Conservation (phyloP, 2,113 vertebrate genomes). For the Rhinolophus sinicus region DNA sequence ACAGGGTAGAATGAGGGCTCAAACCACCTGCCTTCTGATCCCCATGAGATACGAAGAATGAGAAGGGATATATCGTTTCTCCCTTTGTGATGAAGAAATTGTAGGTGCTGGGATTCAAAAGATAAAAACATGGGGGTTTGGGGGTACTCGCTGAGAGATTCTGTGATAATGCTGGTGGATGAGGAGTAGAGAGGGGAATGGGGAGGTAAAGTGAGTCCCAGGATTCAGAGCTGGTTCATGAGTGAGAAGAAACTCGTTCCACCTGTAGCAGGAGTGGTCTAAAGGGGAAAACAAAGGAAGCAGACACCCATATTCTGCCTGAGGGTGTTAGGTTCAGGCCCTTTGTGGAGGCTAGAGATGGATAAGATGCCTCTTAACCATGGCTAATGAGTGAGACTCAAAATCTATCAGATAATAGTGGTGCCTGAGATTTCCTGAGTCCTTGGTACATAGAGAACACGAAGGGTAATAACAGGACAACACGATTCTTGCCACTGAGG, state of each 20-base stretch:
- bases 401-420: not conserved
- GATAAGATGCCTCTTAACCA: not conserved
- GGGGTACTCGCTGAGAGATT: not conserved
- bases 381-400: not conserved
- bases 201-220: not conserved
- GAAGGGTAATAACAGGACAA: not conserved
- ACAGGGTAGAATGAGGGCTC: not conserved
- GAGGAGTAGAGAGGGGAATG: not conserved
- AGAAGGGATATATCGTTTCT: not conserved
- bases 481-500: not conserved
- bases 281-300: not conserved
- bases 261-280: not conserved
- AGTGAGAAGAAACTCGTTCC: not conserved
- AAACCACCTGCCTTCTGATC: not conserved
- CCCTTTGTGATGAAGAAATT: constrained; percentile 31
- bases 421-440: not conserved
- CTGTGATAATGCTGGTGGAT: not conserved
- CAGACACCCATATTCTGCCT: not conserved
- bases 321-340: not conserved
- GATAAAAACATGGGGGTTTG: not conserved
- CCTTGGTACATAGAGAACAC: not conserved
- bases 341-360: not conserved
- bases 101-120: not conserved
- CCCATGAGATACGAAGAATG: not conserved
- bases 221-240: not conserved